Conservation (phyloP, 2,888 invertebrate species). For the Spilosoma lubricipeda region DNA sequence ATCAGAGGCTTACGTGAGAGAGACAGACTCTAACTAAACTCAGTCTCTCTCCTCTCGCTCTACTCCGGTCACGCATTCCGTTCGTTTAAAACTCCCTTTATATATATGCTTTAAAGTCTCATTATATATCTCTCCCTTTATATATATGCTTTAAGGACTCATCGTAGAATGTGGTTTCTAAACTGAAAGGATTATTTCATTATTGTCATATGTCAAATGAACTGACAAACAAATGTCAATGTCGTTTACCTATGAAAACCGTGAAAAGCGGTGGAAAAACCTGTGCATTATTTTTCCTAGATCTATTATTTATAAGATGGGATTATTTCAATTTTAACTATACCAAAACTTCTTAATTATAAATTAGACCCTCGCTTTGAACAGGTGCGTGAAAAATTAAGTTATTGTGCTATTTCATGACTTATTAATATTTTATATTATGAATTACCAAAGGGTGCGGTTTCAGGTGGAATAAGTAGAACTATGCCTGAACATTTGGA, state of each 20-base stretch:
- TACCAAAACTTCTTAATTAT: neutral
- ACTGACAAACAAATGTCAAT: neutral
- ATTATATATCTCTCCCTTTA: too few relatives aligned
- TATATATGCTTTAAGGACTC: too few relatives aligned
- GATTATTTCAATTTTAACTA: slow-evolving; percentile 22
- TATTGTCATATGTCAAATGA: neutral
- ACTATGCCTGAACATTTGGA: slow-evolving; percentile 92
- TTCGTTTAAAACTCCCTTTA: too few relatives aligned
- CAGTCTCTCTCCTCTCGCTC: too few relatives aligned
- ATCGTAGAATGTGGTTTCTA: neutral
- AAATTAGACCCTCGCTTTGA: slow-evolving; percentile 12
- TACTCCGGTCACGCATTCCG: too few relatives aligned
- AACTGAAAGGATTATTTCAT: neutral
- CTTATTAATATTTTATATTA: slow-evolving; percentile 31
- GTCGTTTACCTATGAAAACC: slow-evolving; percentile 21
- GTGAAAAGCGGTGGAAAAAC: slow-evolving; percentile 28
- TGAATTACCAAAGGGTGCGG: slow-evolving; percentile 39
- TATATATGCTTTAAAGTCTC: too few relatives aligned
- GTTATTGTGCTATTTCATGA: neutral
- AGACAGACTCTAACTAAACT: too few relatives aligned
- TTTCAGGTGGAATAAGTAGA: slow-evolving; percentile 55
- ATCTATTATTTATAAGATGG: slow-evolving; percentile 30
- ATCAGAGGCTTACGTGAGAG: too few relatives aligned
- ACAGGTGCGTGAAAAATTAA: slow-evolving; percentile 32
- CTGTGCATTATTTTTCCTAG: slow-evolving; percentile 24